A percentile compares a stretch with the other conserved stretches of the same genome.
Conservation (phyloP, 1,140 invertebrate species). For the Drosophila repleta region DNA sequence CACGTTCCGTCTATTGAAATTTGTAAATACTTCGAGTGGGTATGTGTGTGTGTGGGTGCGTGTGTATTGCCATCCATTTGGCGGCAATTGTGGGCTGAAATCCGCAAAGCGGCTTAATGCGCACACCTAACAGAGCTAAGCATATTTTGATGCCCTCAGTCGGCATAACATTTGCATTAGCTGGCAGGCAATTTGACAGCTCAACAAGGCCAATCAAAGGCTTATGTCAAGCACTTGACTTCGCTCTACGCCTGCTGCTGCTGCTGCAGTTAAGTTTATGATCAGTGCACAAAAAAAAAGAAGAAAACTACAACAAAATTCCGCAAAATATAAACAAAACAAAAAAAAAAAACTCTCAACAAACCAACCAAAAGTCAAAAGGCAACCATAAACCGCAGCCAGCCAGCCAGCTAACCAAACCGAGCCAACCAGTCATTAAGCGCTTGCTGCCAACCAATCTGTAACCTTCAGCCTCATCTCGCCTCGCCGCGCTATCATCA, state of each 20-base stretch:
- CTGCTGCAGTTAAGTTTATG: conserved; percentile 46
- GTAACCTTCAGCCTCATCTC: not conserved
- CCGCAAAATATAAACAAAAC: conserved; percentile 13
- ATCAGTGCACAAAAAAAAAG: conserved; percentile 34
- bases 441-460: conserved; percentile 11
- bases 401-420: conserved; percentile 36
- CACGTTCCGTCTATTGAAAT: not conserved
- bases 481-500: conserved; percentile 31
- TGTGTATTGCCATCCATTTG: conserved; percentile 5
- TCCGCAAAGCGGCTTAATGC: conserved; percentile 47
- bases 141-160: conserved; percentile 28
- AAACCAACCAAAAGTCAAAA: conserved; percentile 35
- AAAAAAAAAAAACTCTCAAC: conserved; percentile 19
- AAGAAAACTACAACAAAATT: not conserved
- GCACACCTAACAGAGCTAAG: conserved; percentile 26
- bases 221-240: conserved; percentile 17
- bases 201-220: conserved; percentile 35
- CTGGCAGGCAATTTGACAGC: not conserved
- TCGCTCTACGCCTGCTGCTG: too few relatives aligned
- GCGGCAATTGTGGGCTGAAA: conserved; percentile 9
- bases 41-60: too few relatives aligned
- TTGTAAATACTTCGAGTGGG: not conserved
- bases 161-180: conserved; percentile 9
- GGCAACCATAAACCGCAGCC: conserved; percentile 67
- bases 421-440: conserved; percentile 69